phyloP scores from a whole-genome alignment of 2,888 invertebrate genomes.

The Clunio marinus region DNA sequence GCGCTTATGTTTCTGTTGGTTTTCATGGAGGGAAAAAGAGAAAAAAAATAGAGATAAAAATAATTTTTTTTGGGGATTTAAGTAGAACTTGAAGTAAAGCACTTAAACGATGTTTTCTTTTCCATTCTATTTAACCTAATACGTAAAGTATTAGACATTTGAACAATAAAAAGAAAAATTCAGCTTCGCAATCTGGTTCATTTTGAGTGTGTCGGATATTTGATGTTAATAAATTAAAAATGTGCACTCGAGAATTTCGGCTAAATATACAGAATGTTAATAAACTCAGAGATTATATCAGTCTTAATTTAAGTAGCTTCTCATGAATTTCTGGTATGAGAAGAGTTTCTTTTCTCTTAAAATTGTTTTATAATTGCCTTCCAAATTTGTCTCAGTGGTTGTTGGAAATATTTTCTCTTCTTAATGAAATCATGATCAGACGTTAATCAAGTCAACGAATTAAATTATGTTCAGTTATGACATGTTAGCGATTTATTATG shows the following conservation, averaged over 20 bases:
- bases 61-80: background rate
- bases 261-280: background rate
- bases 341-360: background rate
- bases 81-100: background rate
- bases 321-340: background rate
- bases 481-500: background rate
- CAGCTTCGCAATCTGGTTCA: too few species aligned
- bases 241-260: background rate
- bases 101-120: too few species aligned
- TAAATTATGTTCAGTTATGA: constrained; percentile 3
- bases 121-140: too few species aligned
- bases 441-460: too few species aligned
- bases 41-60: background rate
- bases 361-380: background rate
- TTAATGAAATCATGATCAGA: constrained; percentile 1
- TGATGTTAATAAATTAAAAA: constrained; percentile 25
- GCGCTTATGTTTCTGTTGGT: constrained; percentile 33
- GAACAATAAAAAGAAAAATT: too few species aligned
- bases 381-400: background rate
- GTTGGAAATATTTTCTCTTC: constrained; percentile 6
- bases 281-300: too few species aligned
- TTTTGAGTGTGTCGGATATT: constrained; percentile 22
- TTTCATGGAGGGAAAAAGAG: background rate
- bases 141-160: too few species aligned
- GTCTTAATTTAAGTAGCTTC: too few species aligned